Evolutionary conservation across 2,888 invertebrate genomes (phyloP), one percentile per base, ranked within the genome.

Genomic region (Apamea anceps): DNA sequence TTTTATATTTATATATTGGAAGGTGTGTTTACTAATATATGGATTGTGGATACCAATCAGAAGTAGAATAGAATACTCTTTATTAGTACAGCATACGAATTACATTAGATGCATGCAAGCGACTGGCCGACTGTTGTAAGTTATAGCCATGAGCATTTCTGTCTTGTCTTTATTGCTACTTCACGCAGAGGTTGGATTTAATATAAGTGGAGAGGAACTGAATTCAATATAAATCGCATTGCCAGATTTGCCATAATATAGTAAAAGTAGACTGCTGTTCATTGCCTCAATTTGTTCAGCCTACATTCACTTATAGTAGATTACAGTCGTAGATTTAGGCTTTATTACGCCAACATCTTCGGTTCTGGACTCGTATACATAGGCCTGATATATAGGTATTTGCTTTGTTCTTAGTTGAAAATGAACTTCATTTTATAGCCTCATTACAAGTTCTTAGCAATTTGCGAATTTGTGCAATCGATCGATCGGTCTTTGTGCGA

Each of bases 261-360:
- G 18, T n/a, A 37, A n/a, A 32, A 65, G n/a, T 57, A 32, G 15
- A 72, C 25, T 37, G 15, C 45, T 13, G 15, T 62, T 12, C 32
- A 25, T 15, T 82, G 71, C 15, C 68, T 71, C 74, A 65, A 75
- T 86, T 86, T 72, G 45, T 65, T 84, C 79, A 84, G 72, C 87
- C 87, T 74, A 84, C 86, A 83, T 71, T 48, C 54, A 73, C 54
- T 77, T 60, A 65, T 37, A 21, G 57, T 68, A 57, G 28, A 37
- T 68, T n/a, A 15, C 48, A 48, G n/a, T 37, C 48, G 83, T 77
- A 66, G 67, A 65, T 62, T 66, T 73, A 42, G 54, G 28, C 37
- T 81, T 63, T 54, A 80, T 54, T 62, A 28, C 28, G n/a, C 21
- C 15, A 48, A 45, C n/a, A 71, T 67, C 65, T 85, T 66, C 37